phyloP scores from a whole-genome alignment of 92 coral and sea anemone species.

The Phenganax stokvisi region DNA sequence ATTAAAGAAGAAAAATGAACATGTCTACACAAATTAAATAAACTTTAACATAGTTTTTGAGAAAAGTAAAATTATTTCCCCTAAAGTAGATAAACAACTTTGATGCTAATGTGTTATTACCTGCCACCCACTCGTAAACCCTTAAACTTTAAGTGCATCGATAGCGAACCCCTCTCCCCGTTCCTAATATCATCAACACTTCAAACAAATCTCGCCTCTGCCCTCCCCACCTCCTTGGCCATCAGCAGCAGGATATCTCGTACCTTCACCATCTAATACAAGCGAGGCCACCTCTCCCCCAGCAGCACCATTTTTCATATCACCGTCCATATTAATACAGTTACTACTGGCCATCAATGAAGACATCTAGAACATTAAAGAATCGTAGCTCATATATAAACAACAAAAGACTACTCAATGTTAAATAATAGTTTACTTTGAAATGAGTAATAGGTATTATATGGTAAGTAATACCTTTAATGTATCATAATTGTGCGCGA shows the following conservation, averaged over 20 bases:
- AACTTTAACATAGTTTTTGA: too few species aligned
- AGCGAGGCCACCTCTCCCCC: conserved; percentile 33
- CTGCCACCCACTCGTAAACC: conserved; percentile 14
- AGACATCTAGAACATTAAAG: too few species aligned
- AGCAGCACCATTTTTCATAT: conserved; percentile 28
- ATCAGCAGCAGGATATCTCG: conserved; percentile 15
- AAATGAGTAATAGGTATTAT: background rate
- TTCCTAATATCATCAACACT: background rate
- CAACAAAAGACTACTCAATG: background rate
- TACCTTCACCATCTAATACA: conserved; percentile 19
- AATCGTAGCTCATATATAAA: too few species aligned
- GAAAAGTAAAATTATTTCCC: too few species aligned
- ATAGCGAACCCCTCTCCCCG: background rate
- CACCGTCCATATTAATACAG: background rate
- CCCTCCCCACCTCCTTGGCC: conserved; percentile 20
- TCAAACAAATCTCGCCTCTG: conserved; percentile 10
- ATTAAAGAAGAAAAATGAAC: too few species aligned
- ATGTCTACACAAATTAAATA: too few species aligned
- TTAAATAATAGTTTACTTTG: background rate
- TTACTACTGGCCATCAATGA: background rate
- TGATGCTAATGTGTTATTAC: background rate
- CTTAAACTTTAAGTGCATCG: conserved; percentile 6
- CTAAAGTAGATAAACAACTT: too few species aligned
- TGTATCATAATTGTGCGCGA: background rate
- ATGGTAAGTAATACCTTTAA: background rate